Base-by-base conservation (phyloP, 2,113 vertebrate species). In the Nerophis ophidion region DNA sequence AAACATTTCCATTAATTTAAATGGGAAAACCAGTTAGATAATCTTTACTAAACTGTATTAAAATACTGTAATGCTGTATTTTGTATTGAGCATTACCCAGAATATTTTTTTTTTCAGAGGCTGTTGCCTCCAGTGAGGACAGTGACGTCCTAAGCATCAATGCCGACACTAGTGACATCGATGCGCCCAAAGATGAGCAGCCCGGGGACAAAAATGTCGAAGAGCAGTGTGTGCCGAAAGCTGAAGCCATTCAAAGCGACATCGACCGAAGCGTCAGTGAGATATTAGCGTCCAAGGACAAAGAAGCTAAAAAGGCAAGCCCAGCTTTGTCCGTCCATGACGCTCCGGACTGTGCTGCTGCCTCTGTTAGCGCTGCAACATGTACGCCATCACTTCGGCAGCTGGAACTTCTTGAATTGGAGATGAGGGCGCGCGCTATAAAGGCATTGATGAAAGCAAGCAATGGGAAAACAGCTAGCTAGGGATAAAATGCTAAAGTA, bases 401-500 rank as follows among this genome's bases (percentile, higher is more conserved):
- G 66, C 89, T 98, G 81, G 96, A 97, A 70, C 92, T 99, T 6
- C 89, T 99, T 38, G 97, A 99, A 82, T 79, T 99, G 0, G 97
- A 99, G 72, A 99, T 99, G 97, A 93, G 97, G 64, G 96, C 96
- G 0, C 87, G 96, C 63, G 97, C 97, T 48, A 99, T 99, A 75
- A 99, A 99, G 76, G 97, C 96, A 33, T 85, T 99, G 3, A 99
- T 99, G 97, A 99, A 98, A 83, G 97, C 97, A 64, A 91, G 92
- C 8, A 91, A 95, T 60, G 81, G 84, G 11, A 56, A 56, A 19
- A 16, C 7, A 11, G 9, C 54, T 56, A 42, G 11, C 40, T 11
- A 40, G 6, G 40, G n/a, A 11, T 56, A 35, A 44, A 16, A 38
- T 40, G 15, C 40, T 44, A 26, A 3, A 26, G 26, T 26, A 26